These are phyloP conservation scores for Orycteropus afer DNA, from an alignment of 2,113 vertebrate genomes.

Conservation along the genomic window DNA sequence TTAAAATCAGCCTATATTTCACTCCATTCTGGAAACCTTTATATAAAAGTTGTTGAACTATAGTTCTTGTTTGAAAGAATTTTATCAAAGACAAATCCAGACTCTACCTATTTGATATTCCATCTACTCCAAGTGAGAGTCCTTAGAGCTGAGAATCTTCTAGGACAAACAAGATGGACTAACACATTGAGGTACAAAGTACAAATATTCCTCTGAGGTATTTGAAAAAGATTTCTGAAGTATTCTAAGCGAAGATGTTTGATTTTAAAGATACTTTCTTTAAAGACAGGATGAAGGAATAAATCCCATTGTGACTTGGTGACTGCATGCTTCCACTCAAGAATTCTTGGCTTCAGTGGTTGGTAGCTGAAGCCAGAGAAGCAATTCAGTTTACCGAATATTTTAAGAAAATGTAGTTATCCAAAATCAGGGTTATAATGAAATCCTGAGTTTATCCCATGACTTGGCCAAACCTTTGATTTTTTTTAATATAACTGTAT, in stretches of 20 bases:
- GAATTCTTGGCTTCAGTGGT: neutral
- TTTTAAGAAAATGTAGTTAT: slow-evolving; percentile 45
- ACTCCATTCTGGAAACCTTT: neutral
- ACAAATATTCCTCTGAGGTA: neutral
- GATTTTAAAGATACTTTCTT: slow-evolving; percentile 3
- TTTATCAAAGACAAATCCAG: slow-evolving; percentile 2
- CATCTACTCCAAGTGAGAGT: neutral
- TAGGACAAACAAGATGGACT: neutral
- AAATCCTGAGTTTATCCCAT: slow-evolving; percentile 49
- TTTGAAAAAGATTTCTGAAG: neutral
- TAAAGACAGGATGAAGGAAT: slow-evolving; percentile 24
- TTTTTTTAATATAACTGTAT: slow-evolving; percentile 33
- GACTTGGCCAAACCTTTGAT: slow-evolving; percentile 19
- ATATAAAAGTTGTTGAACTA: neutral
- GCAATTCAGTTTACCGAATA: neutral
- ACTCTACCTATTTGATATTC: neutral
- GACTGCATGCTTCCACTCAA: neutral
- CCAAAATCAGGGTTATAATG: slow-evolving; percentile 45
- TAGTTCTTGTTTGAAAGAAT: neutral
- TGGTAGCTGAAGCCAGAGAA: slow-evolving; percentile 41
- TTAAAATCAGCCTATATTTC: neutral
- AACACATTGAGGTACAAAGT: neutral
- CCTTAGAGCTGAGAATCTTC: neutral
- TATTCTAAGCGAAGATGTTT: neutral
- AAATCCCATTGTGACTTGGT: slow-evolving; percentile 14